A percentile compares a stretch with the other conserved stretches of the same genome.
phyloP scores from a whole-genome alignment of 2,888 invertebrate species.

The Marasmarcha lunaedactyla region DNA sequence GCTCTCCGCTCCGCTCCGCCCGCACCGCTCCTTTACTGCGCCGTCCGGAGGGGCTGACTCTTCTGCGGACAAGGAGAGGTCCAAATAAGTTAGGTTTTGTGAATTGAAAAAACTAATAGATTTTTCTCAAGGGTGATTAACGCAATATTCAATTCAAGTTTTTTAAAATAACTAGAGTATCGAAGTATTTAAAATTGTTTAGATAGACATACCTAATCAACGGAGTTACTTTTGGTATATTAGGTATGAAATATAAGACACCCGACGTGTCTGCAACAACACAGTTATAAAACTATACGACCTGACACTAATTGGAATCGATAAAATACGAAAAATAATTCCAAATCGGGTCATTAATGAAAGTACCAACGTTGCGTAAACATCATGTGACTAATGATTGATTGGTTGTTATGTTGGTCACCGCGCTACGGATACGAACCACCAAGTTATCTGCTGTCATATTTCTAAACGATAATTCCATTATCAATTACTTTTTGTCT shows the following conservation, averaged over 20 bases:
- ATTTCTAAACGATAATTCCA: conserved; percentile 37
- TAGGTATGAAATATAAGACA: no score
- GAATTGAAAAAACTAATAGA: no score
- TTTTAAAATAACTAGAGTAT: no score
- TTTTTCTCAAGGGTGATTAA: no score
- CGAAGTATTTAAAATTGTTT: no score
- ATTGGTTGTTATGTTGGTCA: conserved; percentile 41
- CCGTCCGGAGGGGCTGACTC: conserved; percentile 72
- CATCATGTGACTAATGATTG: conserved; percentile 47
- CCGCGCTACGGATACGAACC: conserved; percentile 25
- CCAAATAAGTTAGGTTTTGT: no score
- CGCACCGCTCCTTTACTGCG: conserved; percentile 66
- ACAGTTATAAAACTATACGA: no score
- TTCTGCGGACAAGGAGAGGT: conserved; percentile 50
- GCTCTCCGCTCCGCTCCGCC: conserved; percentile 58
- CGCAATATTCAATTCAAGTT: no score
- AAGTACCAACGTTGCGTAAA: conserved; percentile 33
- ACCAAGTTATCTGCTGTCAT: conserved; percentile 51
- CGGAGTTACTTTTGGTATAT: no score
- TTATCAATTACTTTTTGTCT: conserved; percentile 16
- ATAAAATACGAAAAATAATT: conserved; percentile 36
- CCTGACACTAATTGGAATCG: conserved; percentile 21
- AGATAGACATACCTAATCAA: no score
- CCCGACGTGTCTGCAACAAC: no score
- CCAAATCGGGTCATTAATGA: conserved; percentile 32